Conservation (phyloP, 2,113 vertebrate species). For the Seriola quinqueradiata region DNA sequence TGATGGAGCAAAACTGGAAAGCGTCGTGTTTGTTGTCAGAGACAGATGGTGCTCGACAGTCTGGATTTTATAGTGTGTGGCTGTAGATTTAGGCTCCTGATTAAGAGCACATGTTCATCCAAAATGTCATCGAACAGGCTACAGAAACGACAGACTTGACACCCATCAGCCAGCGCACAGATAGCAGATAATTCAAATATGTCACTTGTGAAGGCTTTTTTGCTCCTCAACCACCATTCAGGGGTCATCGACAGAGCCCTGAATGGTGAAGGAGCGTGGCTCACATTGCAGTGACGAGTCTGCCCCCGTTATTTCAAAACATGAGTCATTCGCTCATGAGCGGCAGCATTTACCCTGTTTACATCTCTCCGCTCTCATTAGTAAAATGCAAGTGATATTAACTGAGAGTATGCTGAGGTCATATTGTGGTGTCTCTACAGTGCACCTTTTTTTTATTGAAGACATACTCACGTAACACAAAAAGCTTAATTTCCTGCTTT, state of each 20-base stretch:
- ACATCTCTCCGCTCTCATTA: constrained; percentile 34
- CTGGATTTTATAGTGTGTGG: constrained; percentile 3
- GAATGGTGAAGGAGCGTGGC: constrained; percentile 10
- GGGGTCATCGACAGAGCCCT: background rate
- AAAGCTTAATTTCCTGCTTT: background rate
- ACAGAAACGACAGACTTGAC: background rate
- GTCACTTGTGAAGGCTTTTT: constrained; percentile 6
- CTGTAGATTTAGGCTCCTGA: constrained; percentile 4
- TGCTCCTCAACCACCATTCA: background rate
- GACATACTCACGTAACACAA: background rate
- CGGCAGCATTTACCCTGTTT: background rate
- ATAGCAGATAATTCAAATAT: background rate
- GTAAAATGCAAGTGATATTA: constrained; percentile 3
- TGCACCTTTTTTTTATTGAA: background rate
- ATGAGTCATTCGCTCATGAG: constrained; percentile 32
- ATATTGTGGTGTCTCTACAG: background rate
- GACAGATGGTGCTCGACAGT: constrained; percentile 19
- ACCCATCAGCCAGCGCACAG: constrained; percentile 18
- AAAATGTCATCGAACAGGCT: constrained; percentile 14
- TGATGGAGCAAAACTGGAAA: background rate
- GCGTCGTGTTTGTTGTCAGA: background rate
- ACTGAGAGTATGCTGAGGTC: background rate
- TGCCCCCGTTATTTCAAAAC: constrained; percentile 15
- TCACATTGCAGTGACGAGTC: background rate
- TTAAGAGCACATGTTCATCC: constrained; percentile 5